Evolutionary conservation across 35 echinoderm and acorn worm genomes (phyloP).

Genomic region (Apostichopus japonicus): DNA sequence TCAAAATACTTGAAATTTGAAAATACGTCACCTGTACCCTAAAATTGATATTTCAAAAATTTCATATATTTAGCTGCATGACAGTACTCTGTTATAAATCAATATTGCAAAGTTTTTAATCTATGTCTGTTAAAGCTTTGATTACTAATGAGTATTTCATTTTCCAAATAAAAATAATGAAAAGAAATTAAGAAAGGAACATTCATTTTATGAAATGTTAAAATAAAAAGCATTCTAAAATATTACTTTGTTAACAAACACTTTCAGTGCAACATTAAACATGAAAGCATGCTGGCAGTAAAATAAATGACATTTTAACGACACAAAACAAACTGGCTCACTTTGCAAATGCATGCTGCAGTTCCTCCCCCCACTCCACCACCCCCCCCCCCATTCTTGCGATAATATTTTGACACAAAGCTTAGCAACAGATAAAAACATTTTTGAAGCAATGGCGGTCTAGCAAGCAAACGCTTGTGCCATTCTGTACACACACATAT

Average conservation of each 20-base stretch:
- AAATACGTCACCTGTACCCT: no score
- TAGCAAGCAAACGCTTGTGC: no score
- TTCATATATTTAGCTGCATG: background rate
- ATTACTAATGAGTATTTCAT: background rate
- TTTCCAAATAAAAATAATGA: background rate
- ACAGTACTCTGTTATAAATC: background rate
- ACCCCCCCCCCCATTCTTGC: no score
- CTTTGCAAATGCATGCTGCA: no score
- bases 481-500: no score
- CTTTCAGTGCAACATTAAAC: background rate
- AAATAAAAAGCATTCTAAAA: background rate
- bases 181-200: background rate
- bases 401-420: no score
- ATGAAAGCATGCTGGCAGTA: background rate
- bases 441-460: no score
- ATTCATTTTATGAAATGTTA: background rate
- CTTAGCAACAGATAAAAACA: no score
- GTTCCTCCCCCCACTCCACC: no score
- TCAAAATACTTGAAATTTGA: background rate
- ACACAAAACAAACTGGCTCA: no score
- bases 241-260: background rate
- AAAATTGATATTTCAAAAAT: background rate
- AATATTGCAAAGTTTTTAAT: background rate
- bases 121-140: no score
- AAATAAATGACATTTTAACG: background rate